A percentile compares a stretch with the other conserved stretches of the same genome.
These are phyloP conservation scores for Maniola jurtina DNA, from an alignment of 1,140 invertebrate genomes.

Conservation along the genomic window DNA sequence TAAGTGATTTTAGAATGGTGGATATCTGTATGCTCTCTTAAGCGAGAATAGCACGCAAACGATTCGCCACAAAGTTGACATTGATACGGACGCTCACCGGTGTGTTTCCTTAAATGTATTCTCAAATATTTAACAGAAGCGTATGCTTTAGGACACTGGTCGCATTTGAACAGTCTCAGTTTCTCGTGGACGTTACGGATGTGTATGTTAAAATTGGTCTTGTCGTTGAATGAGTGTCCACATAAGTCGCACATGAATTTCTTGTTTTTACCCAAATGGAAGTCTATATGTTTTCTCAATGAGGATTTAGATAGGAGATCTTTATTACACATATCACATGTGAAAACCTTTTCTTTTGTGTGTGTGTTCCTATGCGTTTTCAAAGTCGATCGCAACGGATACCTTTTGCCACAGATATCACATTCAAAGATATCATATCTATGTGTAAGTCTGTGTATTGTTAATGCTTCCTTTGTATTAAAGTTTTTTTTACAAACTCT, in stretches of 20 bases:
- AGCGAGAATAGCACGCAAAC: not conserved
- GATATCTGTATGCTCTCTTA: not conserved
- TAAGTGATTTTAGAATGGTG: not conserved
- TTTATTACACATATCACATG: slow-evolving; percentile 20
- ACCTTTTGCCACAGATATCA: not conserved
- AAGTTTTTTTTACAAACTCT: not conserved
- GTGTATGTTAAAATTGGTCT: slow-evolving; percentile 17
- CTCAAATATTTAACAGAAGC: not conserved
- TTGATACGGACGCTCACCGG: slow-evolving; percentile 13
- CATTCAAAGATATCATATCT: not conserved
- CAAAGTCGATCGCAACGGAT: not conserved
- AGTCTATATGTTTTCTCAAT: slow-evolving; percentile 5
- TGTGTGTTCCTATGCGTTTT: not conserved
- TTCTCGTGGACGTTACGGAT: slow-evolving; percentile 15
- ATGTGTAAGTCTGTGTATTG: not conserved
- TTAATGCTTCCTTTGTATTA: not conserved
- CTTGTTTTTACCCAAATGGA: slow-evolving; percentile 16
- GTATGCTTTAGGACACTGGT: slow-evolving; percentile 14
- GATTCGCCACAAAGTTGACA: slow-evolving; percentile 20
- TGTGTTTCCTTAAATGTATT: slow-evolving; percentile 14
- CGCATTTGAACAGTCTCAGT: slow-evolving; percentile 18
- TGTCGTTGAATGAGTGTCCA: slow-evolving; percentile 16
- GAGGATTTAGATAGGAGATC: slow-evolving; percentile 2
- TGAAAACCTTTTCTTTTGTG: slow-evolving; percentile 11
- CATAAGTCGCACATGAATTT: slow-evolving; percentile 19